These are phyloP conservation scores for Clavelina lepadiformis DNA, from an alignment of 23 tunicate genomes.

Conservation along the genomic window DNA sequence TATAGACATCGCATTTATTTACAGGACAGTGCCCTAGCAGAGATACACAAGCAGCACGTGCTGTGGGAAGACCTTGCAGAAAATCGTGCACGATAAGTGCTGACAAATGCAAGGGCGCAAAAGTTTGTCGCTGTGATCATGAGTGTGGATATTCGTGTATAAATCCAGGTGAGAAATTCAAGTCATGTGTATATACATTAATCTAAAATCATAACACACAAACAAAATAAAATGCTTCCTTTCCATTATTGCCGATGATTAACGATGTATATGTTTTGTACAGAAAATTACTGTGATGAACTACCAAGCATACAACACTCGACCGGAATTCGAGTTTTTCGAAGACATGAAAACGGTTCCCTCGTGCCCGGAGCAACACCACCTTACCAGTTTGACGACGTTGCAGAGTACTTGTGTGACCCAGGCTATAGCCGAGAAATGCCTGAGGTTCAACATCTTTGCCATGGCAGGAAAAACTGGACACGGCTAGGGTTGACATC, in stretches of 20 bases:
- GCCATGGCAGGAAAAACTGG: conserved; percentile 42
- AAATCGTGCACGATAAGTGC: conserved; percentile 1
- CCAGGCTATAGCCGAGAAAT: conserved; percentile 36
- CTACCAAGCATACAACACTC: conserved; percentile 16
- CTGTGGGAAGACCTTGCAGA: conserved; percentile 20
- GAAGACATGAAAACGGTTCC: conserved; percentile 1
- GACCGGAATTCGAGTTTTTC: conserved; percentile 5
- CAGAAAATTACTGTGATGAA: conserved; percentile 20
- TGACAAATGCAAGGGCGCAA: conserved; percentile 15
- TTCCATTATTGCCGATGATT: no score
- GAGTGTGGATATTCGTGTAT: conserved; percentile 68
- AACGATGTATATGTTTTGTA: no score
- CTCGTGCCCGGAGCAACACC: background rate
- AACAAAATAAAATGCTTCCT: no score
- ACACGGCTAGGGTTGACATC: no score
- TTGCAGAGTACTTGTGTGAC: conserved; percentile 35
- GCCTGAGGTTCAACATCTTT: conserved; percentile 5
- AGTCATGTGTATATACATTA: no score
- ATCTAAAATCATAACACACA: no score
- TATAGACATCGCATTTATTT: background rate
- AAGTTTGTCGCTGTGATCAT: conserved; percentile 34
- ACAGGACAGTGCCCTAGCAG: conserved; percentile 16
- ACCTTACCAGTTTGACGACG: conserved; percentile 35
- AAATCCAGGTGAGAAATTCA: conserved; percentile 16
- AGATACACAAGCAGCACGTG: conserved; percentile 8